Conservation (phyloP, 2,888 invertebrate species). For the Polia nebulosa region DNA sequence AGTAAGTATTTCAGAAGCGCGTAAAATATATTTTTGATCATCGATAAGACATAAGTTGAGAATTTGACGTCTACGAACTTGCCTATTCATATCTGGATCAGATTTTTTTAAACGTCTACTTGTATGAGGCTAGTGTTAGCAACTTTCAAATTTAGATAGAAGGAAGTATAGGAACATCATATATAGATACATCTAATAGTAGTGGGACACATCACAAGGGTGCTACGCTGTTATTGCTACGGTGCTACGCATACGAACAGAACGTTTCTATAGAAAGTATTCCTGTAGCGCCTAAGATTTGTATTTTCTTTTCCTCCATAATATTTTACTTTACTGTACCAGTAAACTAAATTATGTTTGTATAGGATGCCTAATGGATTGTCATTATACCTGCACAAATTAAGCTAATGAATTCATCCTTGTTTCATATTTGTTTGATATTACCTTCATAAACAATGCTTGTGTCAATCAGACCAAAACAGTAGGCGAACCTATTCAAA, state of each 20-base stretch:
- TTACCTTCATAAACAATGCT: background rate
- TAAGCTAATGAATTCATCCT: slow-evolving; percentile 7
- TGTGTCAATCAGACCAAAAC: background rate
- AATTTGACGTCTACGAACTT: too few relatives aligned
- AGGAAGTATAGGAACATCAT: background rate
- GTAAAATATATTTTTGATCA: too few relatives aligned
- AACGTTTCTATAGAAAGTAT: background rate
- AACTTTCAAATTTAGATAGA: background rate
- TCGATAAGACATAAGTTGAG: too few relatives aligned
- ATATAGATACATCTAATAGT: background rate
- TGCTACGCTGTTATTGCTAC: slow-evolving; percentile 26
- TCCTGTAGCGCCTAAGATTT: background rate
- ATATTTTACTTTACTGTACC: background rate
- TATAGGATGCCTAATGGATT: background rate
- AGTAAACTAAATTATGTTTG: background rate
- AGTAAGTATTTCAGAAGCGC: too few relatives aligned
- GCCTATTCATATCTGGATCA: too few relatives aligned
- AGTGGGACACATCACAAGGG: too few relatives aligned
- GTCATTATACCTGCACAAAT: background rate
- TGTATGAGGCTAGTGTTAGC: too few relatives aligned
- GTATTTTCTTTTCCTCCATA: too few relatives aligned
- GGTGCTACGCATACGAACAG: slow-evolving; percentile 4
- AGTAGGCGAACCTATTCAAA: background rate
- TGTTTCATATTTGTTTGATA: slow-evolving; percentile 3
- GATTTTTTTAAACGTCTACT: too few relatives aligned